A percentile compares a stretch with the other conserved stretches of the same genome.
Conservation (phyloP, 1,140 invertebrate species). For the Lucilia sericata region DNA sequence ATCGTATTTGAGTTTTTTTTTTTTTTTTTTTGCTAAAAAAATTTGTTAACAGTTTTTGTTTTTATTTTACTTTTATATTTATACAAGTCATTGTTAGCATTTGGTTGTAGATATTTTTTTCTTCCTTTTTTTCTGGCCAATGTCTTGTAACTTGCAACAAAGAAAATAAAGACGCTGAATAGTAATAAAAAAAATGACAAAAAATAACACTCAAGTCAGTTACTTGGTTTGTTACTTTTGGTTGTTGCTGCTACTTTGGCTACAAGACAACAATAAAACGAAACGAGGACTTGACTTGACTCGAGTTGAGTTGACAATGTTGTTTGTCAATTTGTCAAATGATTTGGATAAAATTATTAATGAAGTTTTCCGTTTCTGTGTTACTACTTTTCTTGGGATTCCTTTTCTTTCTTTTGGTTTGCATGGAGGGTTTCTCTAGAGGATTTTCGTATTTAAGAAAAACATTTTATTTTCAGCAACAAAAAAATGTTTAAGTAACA, state of each 20-base stretch:
- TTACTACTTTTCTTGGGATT: neutral
- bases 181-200: neutral
- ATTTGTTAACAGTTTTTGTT: neutral
- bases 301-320: slow-evolving; percentile 8
- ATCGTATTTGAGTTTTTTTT: too few relatives aligned
- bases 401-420: neutral
- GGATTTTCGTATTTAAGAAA: neutral
- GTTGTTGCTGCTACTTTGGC: too few relatives aligned
- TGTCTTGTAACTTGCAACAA: neutral
- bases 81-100: neutral
- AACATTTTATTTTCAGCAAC: neutral
- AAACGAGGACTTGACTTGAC: neutral
- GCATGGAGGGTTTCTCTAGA: neutral
- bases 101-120: neutral
- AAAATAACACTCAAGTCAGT: neutral
- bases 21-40: neutral
- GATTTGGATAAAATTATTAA: slow-evolving; percentile 29
- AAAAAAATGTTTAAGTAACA: neutral
- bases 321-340: slow-evolving; percentile 29
- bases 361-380: neutral
- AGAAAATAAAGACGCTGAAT: neutral
- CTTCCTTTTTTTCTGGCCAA: neutral
- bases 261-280: neutral
- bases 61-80: neutral
- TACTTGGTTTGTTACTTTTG: neutral